Percentiles rank a stretch among this genome's conserved stretches.
Evolutionary conservation across 1,140 invertebrate species (phyloP).

Genomic region (Pogonomyrmex barbatus): DNA sequence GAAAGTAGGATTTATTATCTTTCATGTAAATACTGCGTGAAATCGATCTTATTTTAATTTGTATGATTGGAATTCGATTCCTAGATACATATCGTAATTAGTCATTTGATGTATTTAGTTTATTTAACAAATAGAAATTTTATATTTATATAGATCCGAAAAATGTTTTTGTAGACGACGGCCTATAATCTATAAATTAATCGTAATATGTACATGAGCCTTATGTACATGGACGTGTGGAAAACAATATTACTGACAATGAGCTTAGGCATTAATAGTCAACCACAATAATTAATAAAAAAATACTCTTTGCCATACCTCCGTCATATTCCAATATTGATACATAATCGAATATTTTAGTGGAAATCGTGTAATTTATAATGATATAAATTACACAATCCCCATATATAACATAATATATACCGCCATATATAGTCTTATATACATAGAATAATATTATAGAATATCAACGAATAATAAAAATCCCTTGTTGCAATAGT

Average conservation of each 20-base stretch:
- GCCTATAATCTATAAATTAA: conserved; percentile 70
- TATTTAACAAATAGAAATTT: neutral
- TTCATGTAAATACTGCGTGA: neutral
- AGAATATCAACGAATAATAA: conserved; percentile 1
- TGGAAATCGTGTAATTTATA: conserved; percentile 41
- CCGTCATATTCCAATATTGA: conserved; percentile 38
- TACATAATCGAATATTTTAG: conserved; percentile 53
- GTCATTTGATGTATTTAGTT: neutral
- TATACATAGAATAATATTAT: conserved; percentile 1
- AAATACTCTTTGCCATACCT: conserved; percentile 58
- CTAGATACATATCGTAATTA: neutral
- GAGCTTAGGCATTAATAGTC: conserved; percentile 51
- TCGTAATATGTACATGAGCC: neutral
- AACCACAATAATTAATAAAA: conserved; percentile 19
- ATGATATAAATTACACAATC: neutral
- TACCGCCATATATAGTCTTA: conserved; percentile 12
- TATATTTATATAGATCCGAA: neutral
- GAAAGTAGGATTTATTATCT: neutral
- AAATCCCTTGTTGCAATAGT: conserved; percentile 32
- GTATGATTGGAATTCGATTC: neutral
- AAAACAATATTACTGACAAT: conserved; percentile 16
- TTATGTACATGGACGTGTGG: neutral
- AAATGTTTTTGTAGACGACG: conserved; percentile 67
- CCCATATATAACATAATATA: conserved; percentile 17
- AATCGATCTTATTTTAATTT: neutral